A percentile compares a stretch with the other conserved stretches of the same genome.
Evolutionary conservation across 1,140 invertebrate species (phyloP).

Genomic region (Nomia melanderi): DNA sequence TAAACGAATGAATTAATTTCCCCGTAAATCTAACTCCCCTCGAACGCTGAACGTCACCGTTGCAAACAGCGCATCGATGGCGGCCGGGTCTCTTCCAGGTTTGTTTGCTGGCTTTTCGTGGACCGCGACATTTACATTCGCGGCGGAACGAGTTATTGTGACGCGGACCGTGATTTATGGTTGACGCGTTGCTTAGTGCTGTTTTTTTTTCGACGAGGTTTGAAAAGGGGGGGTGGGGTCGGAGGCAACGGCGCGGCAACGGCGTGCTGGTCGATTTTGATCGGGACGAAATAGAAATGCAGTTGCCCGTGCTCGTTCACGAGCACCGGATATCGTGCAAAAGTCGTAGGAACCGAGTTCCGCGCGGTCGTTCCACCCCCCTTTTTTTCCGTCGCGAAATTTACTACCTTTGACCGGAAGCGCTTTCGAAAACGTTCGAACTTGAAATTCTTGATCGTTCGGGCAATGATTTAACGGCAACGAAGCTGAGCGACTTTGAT

Average conservation of each 20-base stretch:
- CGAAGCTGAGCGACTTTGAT: no score
- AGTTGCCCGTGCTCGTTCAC: neutral
- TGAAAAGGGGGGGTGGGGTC: constrained; percentile 19
- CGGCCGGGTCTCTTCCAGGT: constrained; percentile 7
- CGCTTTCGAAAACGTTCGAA: no score
- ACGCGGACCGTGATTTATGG: constrained; percentile 29
- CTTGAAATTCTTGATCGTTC: no score
- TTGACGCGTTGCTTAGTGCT: constrained; percentile 41
- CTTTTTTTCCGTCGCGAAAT: neutral
- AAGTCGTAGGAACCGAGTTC: constrained; percentile 19
- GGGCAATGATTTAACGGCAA: no score
- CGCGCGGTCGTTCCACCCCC: neutral
- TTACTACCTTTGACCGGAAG: no score
- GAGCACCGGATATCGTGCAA: neutral
- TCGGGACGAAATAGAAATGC: constrained; percentile 23
- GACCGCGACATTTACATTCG: constrained; percentile 41
- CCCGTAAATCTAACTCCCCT: neutral
- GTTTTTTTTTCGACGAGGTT: neutral
- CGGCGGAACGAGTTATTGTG: constrained; percentile 34
- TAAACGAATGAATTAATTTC: constrained; percentile 2
- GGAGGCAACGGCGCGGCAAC: no score
- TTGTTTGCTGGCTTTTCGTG: constrained; percentile 28
- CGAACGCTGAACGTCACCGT: neutral
- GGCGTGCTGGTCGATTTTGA: constrained; percentile 25
- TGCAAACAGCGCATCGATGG: constrained; percentile 12